phyloP scores from a whole-genome alignment of 2,113 vertebrate species.

The Macrotis lagotis region DNA sequence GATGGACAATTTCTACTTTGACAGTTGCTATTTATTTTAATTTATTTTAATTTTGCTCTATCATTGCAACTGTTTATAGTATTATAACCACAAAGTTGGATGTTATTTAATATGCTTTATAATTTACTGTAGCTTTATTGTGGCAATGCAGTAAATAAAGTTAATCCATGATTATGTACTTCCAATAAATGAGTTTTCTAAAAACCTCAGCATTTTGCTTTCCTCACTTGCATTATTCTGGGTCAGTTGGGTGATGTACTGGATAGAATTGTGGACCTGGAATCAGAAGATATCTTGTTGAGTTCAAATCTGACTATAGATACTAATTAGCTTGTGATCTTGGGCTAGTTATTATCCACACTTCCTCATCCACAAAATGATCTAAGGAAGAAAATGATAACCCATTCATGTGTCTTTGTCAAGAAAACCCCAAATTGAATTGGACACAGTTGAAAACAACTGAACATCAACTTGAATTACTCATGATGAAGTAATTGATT shows the following conservation, averaged over 20 bases:
- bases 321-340: not conserved
- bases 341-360: not conserved
- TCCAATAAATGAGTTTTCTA: conserved; percentile 15
- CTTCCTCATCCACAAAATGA: not conserved
- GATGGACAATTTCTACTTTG: conserved; percentile 13
- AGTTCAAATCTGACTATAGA: not conserved
- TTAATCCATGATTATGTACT: not conserved
- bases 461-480: not conserved
- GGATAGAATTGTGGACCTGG: not conserved
- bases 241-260: not conserved
- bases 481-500: not conserved
- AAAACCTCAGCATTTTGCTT: not conserved
- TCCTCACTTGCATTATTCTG: conserved; percentile 13
- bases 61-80: conserved; percentile 30
- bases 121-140: conserved; percentile 53
- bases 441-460: not conserved
- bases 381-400: not conserved
- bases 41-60: conserved; percentile 42
- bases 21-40: conserved; percentile 47
- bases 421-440: not conserved
- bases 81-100: conserved; percentile 9
- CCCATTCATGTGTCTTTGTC: not conserved
- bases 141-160: conserved; percentile 9
- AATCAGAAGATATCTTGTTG: not conserved
- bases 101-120: conserved; percentile 30